Base-by-base conservation (phyloP, 1,140 invertebrate genomes). In the Dufourea novaeangliae region DNA sequence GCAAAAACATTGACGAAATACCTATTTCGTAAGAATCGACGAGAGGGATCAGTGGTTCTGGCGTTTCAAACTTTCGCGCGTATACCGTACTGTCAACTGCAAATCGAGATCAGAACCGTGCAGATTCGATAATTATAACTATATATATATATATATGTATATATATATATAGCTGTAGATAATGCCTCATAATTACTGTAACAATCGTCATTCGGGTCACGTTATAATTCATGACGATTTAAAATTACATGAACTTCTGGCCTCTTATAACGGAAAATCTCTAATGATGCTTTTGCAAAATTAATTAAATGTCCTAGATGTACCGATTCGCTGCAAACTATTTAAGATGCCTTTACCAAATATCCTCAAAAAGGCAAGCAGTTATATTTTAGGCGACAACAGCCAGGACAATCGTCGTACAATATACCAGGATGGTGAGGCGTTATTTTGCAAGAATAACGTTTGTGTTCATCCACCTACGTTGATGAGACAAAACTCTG, bases 391-490 rank as follows among this genome's bases (percentile, higher is more conserved):
- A 25, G 95, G 96, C n/a, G 93, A 94, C n/a, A 94, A 93, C 76
- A 93, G 93, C 86, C 85, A 92, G 5, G 89, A 92, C 14, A 82
- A 76, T 25, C 81, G 87, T 27, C 85, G 88, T 1, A 86, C 85
- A 3, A 86, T 92, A 74, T 96, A 96, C 86, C 95, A 96, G 87
- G 96, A 97, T 91, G 97, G 97, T 80, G 96, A 97, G 93, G 94
- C 97, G 71, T 92, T 97, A 10, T 97, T 97, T 88, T 97, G 96
- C 90, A 96, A 97, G 90, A 99, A 99, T 89, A 99, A 99, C 92
- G 97, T 99, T 12, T 99, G 98, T 92, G 97, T 99, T 29, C 98
- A 99, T 94, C 97, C 98, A 2, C 97, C 97, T 56, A 95, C 95
- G 0, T 93, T 97, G 22, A 94, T 96, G 14, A 93, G 96, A 22